Conservation (phyloP, 2,113 vertebrate genomes). For the Varanus salvator region DNA sequence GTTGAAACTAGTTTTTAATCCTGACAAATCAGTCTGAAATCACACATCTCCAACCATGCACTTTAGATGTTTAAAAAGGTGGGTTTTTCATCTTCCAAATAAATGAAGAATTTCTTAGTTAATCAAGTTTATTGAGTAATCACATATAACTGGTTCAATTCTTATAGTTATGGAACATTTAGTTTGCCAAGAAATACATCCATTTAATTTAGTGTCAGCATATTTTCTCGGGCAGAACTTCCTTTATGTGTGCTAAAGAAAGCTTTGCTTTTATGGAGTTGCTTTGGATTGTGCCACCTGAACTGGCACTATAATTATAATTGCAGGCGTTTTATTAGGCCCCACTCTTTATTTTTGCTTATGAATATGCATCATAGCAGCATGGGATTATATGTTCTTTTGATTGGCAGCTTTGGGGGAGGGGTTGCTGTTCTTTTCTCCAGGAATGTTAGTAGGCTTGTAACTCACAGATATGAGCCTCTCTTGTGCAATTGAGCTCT, state of each 20-base stretch:
- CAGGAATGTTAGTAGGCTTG: neutral
- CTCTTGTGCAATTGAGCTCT: neutral
- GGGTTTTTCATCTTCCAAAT: neutral
- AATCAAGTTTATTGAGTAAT: slow-evolving; percentile 10
- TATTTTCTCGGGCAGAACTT: slow-evolving; percentile 22
- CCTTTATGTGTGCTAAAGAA: neutral
- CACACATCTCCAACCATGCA: neutral
- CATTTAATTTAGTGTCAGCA: slow-evolving; percentile 25
- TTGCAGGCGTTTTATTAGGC: neutral
- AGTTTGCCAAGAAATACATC: neutral
- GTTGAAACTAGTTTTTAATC: neutral
- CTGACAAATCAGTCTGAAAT: neutral
- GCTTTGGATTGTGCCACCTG: neutral
- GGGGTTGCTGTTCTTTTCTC: slow-evolving; percentile 7
- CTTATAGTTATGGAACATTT: slow-evolving; percentile 3
- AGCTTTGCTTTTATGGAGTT: slow-evolving; percentile 28
- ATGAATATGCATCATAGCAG: slow-evolving; percentile 27
- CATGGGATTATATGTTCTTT: neutral
- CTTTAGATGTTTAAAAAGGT: neutral
- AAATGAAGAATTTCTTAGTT: neutral
- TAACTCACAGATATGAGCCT: neutral
- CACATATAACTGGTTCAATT: slow-evolving; percentile 10
- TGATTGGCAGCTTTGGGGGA: neutral
- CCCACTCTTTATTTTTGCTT: slow-evolving; percentile 9
- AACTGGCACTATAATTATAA: neutral